Percentiles rank a stretch among this genome's conserved stretches.
Conservation (phyloP, 2,797 vertebrate species). For the Danio aesculapii region DNA sequence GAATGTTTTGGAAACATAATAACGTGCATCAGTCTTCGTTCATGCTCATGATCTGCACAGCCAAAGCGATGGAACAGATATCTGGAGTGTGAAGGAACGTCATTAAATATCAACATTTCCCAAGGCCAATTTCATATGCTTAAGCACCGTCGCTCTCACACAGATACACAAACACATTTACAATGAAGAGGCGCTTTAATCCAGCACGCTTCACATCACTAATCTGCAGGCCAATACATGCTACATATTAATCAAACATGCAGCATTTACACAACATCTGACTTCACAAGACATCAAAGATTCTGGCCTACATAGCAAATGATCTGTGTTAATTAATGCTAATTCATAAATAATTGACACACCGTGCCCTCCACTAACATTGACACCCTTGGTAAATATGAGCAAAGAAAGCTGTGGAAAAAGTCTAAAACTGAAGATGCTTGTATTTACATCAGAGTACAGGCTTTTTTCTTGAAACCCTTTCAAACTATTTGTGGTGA, state of each 20-base stretch:
- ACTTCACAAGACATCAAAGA: not conserved
- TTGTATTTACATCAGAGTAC: no score
- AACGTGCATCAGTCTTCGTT: not conserved
- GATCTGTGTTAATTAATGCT: constrained; percentile 3
- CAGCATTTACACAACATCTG: constrained; percentile 31
- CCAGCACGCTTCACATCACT: not conserved
- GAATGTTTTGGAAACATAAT: constrained; percentile 27
- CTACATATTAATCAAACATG: not conserved
- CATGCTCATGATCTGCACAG: constrained; percentile 13
- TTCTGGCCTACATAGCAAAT: not conserved
- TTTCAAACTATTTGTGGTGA: no score
- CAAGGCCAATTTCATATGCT: constrained; percentile 23
- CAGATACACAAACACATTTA: constrained; percentile 22
- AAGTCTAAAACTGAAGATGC: no score
- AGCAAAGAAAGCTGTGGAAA: no score
- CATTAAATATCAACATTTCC: constrained; percentile 25
- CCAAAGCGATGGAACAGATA: constrained; percentile 24
- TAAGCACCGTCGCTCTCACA: constrained; percentile 19
- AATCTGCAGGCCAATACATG: constrained; percentile 2
- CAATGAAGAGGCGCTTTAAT: not conserved
- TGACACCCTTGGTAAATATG: no score
- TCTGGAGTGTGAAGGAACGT: constrained; percentile 40
- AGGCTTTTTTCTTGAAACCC: no score
- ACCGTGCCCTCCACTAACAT: not conserved
- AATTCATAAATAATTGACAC: constrained; percentile 7